Percentiles rank a stretch among this genome's conserved stretches.
Evolutionary conservation across 2,797 vertebrate species (phyloP).

Genomic region (Danio choprae): DNA sequence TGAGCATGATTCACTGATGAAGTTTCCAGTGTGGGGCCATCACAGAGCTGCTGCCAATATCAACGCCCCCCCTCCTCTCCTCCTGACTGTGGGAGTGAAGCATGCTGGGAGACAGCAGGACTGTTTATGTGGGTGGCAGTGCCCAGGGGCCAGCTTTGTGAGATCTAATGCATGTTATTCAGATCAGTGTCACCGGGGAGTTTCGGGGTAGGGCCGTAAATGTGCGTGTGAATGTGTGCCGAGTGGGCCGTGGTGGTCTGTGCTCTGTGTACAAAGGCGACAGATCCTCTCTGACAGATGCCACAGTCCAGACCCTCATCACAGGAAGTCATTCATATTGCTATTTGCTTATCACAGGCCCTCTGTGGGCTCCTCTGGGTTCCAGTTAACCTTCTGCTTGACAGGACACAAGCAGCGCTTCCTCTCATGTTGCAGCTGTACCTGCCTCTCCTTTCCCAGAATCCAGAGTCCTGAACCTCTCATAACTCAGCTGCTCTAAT

Average conservation of each 20-base stretch:
- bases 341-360: constrained; percentile 68
- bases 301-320: constrained; percentile 77
- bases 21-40: constrained; percentile 82
- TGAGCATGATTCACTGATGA: constrained; percentile 78
- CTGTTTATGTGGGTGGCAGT: constrained; percentile 81
- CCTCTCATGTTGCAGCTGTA: constrained; percentile 59
- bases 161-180: constrained; percentile 74
- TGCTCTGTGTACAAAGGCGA: constrained; percentile 48
- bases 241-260: constrained; percentile 51
- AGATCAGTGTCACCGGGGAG: constrained; percentile 69
- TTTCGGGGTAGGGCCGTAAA: constrained; percentile 64
- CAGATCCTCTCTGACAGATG: constrained; percentile 73
- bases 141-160: constrained; percentile 75
- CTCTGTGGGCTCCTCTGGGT: constrained; percentile 65
- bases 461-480: constrained; percentile 3
- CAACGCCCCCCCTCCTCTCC: constrained; percentile 64
- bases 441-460: constrained; percentile 60
- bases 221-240: constrained; percentile 50
- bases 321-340: constrained; percentile 81
- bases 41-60: constrained; percentile 60
- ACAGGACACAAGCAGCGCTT: constrained; percentile 53
- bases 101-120: constrained; percentile 67
- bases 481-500: constrained; percentile 49
- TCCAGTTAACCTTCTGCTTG: constrained; percentile 56
- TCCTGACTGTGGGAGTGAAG: constrained; percentile 68